phyloP scores from a whole-genome alignment of 92 coral and sea anemone genomes.

The Chrysogorgia sp. region DNA sequence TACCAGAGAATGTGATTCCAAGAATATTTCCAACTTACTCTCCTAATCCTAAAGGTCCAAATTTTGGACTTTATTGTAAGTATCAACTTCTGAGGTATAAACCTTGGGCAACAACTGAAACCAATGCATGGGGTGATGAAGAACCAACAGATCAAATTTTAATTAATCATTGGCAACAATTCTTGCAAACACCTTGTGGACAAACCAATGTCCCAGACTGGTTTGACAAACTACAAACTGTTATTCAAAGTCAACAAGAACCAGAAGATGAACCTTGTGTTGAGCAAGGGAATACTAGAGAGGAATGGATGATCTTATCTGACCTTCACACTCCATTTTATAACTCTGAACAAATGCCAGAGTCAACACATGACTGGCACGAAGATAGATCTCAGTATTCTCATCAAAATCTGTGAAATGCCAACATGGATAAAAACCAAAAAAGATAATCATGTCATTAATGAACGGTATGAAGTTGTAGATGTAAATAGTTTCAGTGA shows the following conservation, averaged over 20 bases:
- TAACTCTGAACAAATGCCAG: conserved; percentile 11
- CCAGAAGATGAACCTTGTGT: no score
- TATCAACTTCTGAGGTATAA: conserved; percentile 9
- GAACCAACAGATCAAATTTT: conserved; percentile 15
- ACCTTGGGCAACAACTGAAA: conserved; percentile 18
- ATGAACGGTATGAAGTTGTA: no score
- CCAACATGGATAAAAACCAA: no score
- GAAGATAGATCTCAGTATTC: conserved; percentile 44
- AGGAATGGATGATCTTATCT: no score
- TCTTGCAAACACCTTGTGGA: conserved; percentile 4
- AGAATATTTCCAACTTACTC: no score
- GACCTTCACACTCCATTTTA: conserved; percentile 27
- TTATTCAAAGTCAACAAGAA: no score
- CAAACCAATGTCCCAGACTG: no score
- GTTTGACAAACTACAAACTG: no score
- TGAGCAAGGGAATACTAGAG: not conserved
- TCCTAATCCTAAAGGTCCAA: no score
- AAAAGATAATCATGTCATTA: no score
- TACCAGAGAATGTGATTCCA: conserved; percentile 21
- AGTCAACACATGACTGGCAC: conserved; percentile 55
- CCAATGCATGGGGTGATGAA: conserved; percentile 25
- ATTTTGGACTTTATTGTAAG: no score
- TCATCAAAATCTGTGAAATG: conserved; percentile 64
- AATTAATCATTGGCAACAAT: conserved; percentile 7
- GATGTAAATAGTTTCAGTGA: no score